phyloP scores from a whole-genome alignment of 1,140 invertebrate species.

The Eueides isabella region DNA sequence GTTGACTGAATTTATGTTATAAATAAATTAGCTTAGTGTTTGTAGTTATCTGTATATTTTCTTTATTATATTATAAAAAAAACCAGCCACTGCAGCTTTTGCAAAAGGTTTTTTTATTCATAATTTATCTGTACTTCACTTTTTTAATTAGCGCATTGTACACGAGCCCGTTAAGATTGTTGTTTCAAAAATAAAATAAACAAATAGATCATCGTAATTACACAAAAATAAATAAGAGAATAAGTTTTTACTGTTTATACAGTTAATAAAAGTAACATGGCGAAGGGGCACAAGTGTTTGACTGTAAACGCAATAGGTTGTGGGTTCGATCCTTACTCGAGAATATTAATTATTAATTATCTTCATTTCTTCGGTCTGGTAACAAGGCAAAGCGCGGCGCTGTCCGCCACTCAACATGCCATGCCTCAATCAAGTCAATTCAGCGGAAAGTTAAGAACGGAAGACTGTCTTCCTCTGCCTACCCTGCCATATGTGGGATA shows the following conservation, averaged over 20 bases:
- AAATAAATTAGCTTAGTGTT: not conserved
- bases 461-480: no score
- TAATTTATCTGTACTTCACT: conserved; percentile 7
- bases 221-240: not conserved
- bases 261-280: no score
- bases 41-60: not conserved
- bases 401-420: no score
- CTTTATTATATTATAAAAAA: not conserved
- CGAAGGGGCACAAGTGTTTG: no score
- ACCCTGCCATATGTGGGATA: no score
- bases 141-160: conserved; percentile 2
- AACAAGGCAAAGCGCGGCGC: no score
- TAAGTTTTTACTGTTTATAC: not conserved
- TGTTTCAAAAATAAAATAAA: not conserved
- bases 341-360: no score
- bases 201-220: not conserved
- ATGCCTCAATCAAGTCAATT: no score
- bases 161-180: not conserved
- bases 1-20: not conserved
- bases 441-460: no score
- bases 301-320: no score
- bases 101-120: not conserved
- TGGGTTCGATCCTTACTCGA: no score
- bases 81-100: conserved; percentile 1
- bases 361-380: no score